These are phyloP conservation scores for Uria lomvia DNA, from an alignment of 2,113 vertebrate species.

Conservation along the genomic window DNA sequence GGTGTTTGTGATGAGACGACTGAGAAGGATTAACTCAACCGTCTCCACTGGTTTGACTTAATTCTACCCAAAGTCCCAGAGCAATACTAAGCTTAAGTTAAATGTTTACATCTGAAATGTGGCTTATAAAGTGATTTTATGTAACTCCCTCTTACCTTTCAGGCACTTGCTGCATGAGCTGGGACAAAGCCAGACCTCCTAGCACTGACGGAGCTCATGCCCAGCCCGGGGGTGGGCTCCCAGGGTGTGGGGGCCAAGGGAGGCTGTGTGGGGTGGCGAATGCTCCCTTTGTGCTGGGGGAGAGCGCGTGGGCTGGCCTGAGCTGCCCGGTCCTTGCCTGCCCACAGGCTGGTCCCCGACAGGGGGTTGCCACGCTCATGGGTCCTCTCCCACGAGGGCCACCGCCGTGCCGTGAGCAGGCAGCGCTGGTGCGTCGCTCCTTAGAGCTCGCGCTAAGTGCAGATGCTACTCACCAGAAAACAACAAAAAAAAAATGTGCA, in stretches of 20 bases:
- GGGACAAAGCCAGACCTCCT: neutral
- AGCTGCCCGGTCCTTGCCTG: neutral
- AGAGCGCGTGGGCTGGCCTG: neutral
- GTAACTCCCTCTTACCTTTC: neutral
- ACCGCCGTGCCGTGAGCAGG: fast-evolving
- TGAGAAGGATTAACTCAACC: neutral
- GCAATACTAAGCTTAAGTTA: neutral
- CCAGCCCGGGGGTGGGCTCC: neutral
- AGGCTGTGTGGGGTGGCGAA: too few relatives aligned
- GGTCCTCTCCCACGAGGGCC: neutral
- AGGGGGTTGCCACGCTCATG: fast-evolving
- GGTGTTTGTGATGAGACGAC: neutral
- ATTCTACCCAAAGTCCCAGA: neutral
- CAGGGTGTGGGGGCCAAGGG: neutral
- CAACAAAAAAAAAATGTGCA: neutral
- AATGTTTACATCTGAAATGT: neutral
- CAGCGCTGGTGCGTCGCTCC: neutral
- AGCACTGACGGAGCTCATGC: neutral
- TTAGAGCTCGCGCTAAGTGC: fast-evolving
- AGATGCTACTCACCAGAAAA: neutral
- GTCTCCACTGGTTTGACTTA: neutral
- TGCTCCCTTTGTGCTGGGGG: neutral
- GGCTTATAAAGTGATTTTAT: neutral
- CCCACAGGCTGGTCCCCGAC: neutral
- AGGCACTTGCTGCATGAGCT: fast-evolving